These are phyloP conservation scores for Dendrocopos noguchii DNA, from an alignment of 2,113 vertebrate species.

Conservation along the genomic window DNA sequence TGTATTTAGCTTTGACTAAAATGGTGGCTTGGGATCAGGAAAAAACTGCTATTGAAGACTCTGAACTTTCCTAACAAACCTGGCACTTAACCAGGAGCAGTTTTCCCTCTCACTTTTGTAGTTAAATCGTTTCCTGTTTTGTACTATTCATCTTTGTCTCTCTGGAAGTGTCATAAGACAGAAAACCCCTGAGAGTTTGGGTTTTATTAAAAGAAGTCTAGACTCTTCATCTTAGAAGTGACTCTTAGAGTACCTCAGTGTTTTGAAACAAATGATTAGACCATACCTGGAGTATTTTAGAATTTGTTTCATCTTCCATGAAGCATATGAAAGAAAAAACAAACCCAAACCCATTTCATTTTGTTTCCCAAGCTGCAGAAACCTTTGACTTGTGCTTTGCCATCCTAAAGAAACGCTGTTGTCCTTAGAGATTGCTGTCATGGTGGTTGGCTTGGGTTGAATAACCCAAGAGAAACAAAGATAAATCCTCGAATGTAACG, in stretches of 20 bases:
- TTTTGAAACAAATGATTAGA: background rate
- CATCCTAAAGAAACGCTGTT: background rate
- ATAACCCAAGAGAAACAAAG: background rate
- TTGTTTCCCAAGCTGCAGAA: background rate
- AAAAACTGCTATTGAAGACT: background rate
- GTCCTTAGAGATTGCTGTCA: background rate
- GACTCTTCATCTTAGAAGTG: background rate
- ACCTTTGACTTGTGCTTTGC: background rate
- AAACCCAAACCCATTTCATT: background rate
- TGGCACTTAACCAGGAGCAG: background rate
- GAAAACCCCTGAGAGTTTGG: background rate
- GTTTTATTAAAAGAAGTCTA: background rate
- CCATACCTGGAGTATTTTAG: background rate
- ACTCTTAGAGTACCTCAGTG: background rate
- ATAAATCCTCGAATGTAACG: background rate
- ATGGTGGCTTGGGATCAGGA: background rate
- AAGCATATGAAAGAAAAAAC: background rate
- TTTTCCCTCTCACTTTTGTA: slow-evolving; percentile 5
- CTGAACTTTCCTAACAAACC: background rate
- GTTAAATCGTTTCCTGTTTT: slow-evolving; percentile 33
- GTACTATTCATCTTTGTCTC: background rate
- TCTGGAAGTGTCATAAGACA: slow-evolving; percentile 8
- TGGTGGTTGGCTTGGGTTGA: background rate
- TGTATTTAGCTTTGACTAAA: background rate
- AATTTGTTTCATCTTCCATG: background rate